phyloP scores from a whole-genome alignment of 2,888 invertebrate genomes.

The Pyrgus malvae region DNA sequence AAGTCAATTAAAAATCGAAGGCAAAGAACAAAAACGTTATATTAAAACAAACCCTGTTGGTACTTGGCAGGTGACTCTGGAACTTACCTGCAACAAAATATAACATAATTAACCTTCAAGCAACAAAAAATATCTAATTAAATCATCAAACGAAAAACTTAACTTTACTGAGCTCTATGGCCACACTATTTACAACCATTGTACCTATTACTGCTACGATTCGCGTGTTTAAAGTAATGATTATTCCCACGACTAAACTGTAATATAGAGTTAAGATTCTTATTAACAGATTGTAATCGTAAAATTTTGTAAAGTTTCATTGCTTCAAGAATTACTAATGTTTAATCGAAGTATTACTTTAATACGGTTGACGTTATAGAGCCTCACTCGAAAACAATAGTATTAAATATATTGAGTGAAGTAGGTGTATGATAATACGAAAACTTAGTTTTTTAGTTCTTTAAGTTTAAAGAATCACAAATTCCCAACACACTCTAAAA shows the following conservation, averaged over 20 bases:
- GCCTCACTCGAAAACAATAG: too few relatives aligned
- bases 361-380: too few relatives aligned
- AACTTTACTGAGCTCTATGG: background rate
- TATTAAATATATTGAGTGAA: too few relatives aligned
- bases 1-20: too few relatives aligned
- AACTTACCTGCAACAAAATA: constrained; percentile 14
- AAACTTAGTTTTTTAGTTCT: too few relatives aligned
- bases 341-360: too few relatives aligned
- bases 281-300: background rate
- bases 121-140: background rate
- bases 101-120: constrained; percentile 1
- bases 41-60: background rate
- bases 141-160: background rate
- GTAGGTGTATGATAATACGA: too few relatives aligned
- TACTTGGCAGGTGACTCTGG: background rate
- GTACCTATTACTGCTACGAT: background rate
- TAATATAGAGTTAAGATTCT: background rate
- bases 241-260: background rate
- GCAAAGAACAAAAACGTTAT: too few relatives aligned
- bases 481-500: too few relatives aligned
- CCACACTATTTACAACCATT: constrained; percentile 2
- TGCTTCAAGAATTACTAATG: background rate
- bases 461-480: too few relatives aligned
- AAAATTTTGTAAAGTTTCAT: background rate
- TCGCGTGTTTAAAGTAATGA: background rate